Percentiles rank a stretch among this genome's conserved stretches.
phyloP scores from a whole-genome alignment of 2,797 vertebrate genomes.

The Rhodeus uyekii region DNA sequence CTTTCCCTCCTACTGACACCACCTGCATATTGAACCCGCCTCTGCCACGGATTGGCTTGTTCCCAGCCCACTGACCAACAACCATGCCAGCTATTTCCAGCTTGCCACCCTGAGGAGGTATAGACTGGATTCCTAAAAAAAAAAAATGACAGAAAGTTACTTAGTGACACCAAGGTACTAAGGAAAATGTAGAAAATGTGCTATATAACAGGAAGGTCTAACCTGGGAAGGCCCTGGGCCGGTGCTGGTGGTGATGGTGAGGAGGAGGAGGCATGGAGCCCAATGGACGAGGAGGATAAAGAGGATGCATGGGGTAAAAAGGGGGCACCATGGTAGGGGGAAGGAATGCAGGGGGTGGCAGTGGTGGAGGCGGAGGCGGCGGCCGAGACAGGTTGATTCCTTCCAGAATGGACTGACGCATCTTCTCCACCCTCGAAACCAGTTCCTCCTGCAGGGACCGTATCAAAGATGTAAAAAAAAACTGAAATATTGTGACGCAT shows the following conservation, averaged over 20 bases:
- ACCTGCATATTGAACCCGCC: constrained; percentile 92
- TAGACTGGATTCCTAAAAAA: constrained; percentile 85
- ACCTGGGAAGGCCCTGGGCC: constrained; percentile 89
- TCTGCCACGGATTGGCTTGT: constrained; percentile 85
- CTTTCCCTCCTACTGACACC: constrained; percentile 88
- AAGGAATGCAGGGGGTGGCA: constrained; percentile 87
- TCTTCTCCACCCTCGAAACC: constrained; percentile 90
- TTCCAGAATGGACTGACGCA: constrained; percentile 91
- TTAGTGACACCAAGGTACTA: neutral
- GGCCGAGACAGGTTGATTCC: constrained; percentile 87
- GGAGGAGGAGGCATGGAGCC: constrained; percentile 81
- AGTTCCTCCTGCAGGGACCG: constrained; percentile 78
- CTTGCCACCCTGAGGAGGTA: constrained; percentile 91
- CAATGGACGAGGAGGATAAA: constrained; percentile 86
- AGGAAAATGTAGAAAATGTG: neutral
- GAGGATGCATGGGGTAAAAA: constrained; percentile 86
- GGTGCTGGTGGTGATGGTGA: constrained; percentile 80
- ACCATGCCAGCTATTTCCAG: constrained; percentile 94
- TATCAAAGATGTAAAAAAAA: neutral
- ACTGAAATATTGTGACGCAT: neutral
- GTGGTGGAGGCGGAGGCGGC: constrained; percentile 82
- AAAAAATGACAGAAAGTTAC: constrained; percentile 16
- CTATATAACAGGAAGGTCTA: constrained; percentile 19
- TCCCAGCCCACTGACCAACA: constrained; percentile 92
- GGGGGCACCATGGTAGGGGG: constrained; percentile 84